These are phyloP conservation scores for Pitta sordida DNA, from an alignment of 2,113 vertebrate species.

Conservation along the genomic window DNA sequence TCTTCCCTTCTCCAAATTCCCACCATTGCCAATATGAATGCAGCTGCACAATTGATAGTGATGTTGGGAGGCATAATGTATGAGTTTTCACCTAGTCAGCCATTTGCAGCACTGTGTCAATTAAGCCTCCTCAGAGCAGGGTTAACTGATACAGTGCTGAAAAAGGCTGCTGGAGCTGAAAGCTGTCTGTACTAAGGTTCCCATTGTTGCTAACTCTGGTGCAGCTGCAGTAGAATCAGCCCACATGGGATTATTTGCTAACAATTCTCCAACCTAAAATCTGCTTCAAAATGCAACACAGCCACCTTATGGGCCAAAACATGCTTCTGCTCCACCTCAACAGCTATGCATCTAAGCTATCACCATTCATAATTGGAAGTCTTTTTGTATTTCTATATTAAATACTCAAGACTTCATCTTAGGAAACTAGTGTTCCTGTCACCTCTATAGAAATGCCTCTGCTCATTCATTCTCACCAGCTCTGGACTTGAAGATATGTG, in stretches of 20 bases:
- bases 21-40: conserved; percentile 36
- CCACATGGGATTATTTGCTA: conserved; percentile 19
- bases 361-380: background rate
- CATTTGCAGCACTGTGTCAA: conserved; percentile 59
- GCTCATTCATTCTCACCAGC: background rate
- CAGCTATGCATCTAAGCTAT: background rate
- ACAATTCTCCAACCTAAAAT: background rate
- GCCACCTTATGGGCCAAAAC: background rate
- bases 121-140: conserved; percentile 60
- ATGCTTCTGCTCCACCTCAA: background rate
- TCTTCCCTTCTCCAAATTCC: conserved; percentile 41
- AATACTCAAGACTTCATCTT: background rate
- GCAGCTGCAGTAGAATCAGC: conserved; percentile 58
- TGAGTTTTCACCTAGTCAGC: conserved; percentile 53
- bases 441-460: background rate
- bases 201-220: conserved; percentile 46
- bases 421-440: background rate
- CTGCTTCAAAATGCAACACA: background rate
- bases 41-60: conserved; percentile 57
- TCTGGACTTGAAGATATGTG: background rate
- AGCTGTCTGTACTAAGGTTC: conserved; percentile 41
- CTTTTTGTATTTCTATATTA: background rate
- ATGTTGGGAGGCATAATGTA: conserved; percentile 48
- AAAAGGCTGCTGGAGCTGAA: conserved; percentile 46
- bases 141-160: conserved; percentile 64